A percentile compares a stretch with the other conserved stretches of the same genome.
Conservation (phyloP, 2,113 vertebrate species). For the Reinhardtius hippoglossoides region DNA sequence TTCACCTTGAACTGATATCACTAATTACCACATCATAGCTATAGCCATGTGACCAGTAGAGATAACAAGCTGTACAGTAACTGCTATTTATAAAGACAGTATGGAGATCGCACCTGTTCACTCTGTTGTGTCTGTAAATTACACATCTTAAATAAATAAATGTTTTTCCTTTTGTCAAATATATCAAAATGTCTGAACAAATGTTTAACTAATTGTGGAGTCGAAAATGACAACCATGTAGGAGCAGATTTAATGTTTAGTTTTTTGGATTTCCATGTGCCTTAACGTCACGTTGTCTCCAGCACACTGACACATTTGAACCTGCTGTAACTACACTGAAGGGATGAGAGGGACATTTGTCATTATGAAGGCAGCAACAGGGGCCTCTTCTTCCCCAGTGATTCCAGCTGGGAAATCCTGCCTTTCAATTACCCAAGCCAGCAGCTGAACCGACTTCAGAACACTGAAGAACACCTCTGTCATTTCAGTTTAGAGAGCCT, state of each 20-base stretch:
- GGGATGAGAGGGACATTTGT: slow-evolving; percentile 39
- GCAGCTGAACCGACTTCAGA: slow-evolving; percentile 63
- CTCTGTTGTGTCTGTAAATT: slow-evolving; percentile 63
- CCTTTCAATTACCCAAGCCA: slow-evolving; percentile 65
- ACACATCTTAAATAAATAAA: slow-evolving; percentile 46
- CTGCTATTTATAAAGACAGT: slow-evolving; percentile 69
- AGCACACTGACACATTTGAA: slow-evolving; percentile 25
- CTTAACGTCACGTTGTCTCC: not conserved
- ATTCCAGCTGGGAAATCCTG: slow-evolving; percentile 61
- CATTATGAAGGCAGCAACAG: slow-evolving; percentile 50
- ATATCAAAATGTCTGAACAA: slow-evolving; percentile 64
- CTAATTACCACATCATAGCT: slow-evolving; percentile 31
- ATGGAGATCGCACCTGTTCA: slow-evolving; percentile 48
- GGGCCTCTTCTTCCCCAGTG: slow-evolving; percentile 27
- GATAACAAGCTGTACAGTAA: slow-evolving; percentile 57
- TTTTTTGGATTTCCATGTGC: not conserved
- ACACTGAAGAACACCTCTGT: slow-evolving; percentile 61
- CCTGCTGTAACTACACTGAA: slow-evolving; percentile 19
- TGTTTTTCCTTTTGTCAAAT: slow-evolving; percentile 40
- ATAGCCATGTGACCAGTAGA: slow-evolving; percentile 42
- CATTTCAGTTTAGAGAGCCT: slow-evolving; percentile 60
- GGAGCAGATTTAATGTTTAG: not conserved
- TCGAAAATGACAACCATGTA: slow-evolving; percentile 9
- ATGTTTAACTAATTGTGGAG: slow-evolving; percentile 23
- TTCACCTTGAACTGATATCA: slow-evolving; percentile 21